Evolutionary conservation across 1,140 invertebrate species (phyloP).

Genomic region (Zaprionus nigranus): DNA sequence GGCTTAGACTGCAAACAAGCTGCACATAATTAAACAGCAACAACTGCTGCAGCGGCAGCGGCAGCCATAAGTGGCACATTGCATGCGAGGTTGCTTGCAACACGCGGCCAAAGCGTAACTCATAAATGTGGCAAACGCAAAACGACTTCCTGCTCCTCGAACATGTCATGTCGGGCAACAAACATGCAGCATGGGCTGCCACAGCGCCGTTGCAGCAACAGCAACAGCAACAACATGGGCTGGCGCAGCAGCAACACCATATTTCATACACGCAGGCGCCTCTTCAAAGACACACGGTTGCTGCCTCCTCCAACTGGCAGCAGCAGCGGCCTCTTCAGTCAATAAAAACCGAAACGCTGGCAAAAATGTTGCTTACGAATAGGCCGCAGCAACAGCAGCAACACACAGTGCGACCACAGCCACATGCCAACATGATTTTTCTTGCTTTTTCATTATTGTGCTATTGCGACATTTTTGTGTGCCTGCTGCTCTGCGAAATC

Average conservation of each 20-base stretch:
- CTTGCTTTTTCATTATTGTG: slow-evolving; percentile 78
- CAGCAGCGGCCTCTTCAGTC: slow-evolving; percentile 79
- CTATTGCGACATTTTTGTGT: slow-evolving; percentile 80
- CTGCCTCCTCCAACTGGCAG: slow-evolving; percentile 38
- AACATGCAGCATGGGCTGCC: slow-evolving; percentile 61
- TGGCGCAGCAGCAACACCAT: slow-evolving; percentile 51
- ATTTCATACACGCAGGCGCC: slow-evolving; percentile 79
- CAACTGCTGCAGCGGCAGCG: slow-evolving; percentile 7
- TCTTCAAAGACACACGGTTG: slow-evolving; percentile 63
- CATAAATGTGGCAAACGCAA: slow-evolving; percentile 78
- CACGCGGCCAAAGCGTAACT: slow-evolving; percentile 66
- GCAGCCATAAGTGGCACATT: slow-evolving; percentile 54
- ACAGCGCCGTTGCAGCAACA: slow-evolving; percentile 22
- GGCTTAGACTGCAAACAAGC: slow-evolving; percentile 43
- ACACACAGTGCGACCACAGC: slow-evolving; percentile 20
- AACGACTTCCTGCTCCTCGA: slow-evolving; percentile 80
- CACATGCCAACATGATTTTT: slow-evolving; percentile 79
- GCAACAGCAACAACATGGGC: background rate
- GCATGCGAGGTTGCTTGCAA: slow-evolving; percentile 66
- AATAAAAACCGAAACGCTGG: slow-evolving; percentile 69
- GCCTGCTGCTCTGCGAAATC: slow-evolving; percentile 71
- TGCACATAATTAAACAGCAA: slow-evolving; percentile 48
- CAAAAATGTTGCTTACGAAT: slow-evolving; percentile 69
- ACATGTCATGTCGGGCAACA: slow-evolving; percentile 68
- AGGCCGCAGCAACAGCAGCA: slow-evolving; percentile 35